Percentiles rank a stretch among this genome's conserved stretches.
These are phyloP conservation scores for Sigmodon hispidus DNA, from an alignment of 2,113 vertebrate genomes.

Conservation along the genomic window DNA sequence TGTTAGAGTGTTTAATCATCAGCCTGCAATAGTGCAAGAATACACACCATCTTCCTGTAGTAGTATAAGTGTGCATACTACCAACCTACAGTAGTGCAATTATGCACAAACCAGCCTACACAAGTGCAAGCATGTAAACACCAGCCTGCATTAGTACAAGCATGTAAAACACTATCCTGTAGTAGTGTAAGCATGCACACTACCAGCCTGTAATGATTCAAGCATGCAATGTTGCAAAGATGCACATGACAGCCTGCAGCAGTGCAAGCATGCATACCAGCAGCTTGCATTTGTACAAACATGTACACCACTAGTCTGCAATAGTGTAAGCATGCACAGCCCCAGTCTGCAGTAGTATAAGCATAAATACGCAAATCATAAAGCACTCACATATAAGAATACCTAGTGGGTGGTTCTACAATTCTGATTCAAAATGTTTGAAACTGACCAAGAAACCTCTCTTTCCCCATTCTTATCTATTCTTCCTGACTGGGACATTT, in stretches of 20 bases:
- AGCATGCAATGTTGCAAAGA: no score
- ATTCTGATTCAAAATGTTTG: neutral
- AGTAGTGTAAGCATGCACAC: neutral
- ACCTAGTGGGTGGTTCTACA: neutral
- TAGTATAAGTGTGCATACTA: neutral
- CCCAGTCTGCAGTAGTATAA: neutral
- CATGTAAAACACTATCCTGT: neutral
- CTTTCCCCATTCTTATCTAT: neutral
- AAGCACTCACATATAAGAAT: neutral
- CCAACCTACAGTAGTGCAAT: neutral
- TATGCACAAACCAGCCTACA: neutral
- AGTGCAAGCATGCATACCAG: no score
- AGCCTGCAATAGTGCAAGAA: neutral
- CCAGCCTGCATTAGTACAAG: neutral
- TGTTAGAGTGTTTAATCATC: conserved; percentile 8
- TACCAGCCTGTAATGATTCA: neutral
- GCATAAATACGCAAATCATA: neutral
- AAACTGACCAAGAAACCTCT: neutral
- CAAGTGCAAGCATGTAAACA: neutral
- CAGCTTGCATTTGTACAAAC: neutral
- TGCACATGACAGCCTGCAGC: neutral
- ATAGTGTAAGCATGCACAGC: neutral
- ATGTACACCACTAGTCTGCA: neutral
- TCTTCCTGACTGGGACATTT: neutral
- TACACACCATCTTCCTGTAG: neutral